Evolutionary conservation across 2,888 invertebrate genomes (phyloP), one percentile per base, ranked within the genome.

Genomic region (Oxycera nigricornis): DNA sequence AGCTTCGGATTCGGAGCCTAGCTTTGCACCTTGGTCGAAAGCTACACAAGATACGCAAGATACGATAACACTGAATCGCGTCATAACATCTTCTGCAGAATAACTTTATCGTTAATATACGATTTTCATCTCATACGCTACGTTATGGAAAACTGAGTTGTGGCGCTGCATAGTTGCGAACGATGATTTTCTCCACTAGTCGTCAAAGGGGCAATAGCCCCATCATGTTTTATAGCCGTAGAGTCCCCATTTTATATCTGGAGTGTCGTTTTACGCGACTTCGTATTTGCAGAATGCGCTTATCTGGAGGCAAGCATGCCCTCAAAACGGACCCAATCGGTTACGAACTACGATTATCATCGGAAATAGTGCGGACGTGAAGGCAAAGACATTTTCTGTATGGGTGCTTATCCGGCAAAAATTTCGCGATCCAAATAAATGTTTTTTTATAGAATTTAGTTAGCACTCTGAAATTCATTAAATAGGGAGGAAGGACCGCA

Each of bases 161-260:
- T 35, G 4, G 7, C 20, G 39, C 39, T 62, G 62, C 22, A 62
- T 22, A n/a, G n/a, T 62, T 35, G 62, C 35, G n/a, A 62, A 35
- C 35, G 22, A 62, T 62, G 22, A 62, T 62, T 30, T 62, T 17
- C 62, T 62, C 39, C 20, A 35, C 62, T 35, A 62, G 62, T 11
- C 62, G 22, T 22, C 62, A 62, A 22, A 31, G 39, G 62, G 62
- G 62, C 62, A 62, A 30, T 62, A 62, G 62, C 62, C 62, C 39
- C 62, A 14, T 62, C 31, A 39, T 20, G 22, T 9, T 62, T 62
- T 26, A 62, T 39, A 35, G 31, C 62, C 22, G 39, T 39, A 31
- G 62, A 62, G 26, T 62, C 20, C 62, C 9, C 35, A 7, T 20
- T 11, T 9, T 62, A 14, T 35, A 46, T 7, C 14, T 14, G n/a